Percentiles rank a stretch among this genome's conserved stretches.
These are phyloP conservation scores for Scaeva pyrastri DNA, from an alignment of 2,888 invertebrate genomes.

Conservation along the genomic window DNA sequence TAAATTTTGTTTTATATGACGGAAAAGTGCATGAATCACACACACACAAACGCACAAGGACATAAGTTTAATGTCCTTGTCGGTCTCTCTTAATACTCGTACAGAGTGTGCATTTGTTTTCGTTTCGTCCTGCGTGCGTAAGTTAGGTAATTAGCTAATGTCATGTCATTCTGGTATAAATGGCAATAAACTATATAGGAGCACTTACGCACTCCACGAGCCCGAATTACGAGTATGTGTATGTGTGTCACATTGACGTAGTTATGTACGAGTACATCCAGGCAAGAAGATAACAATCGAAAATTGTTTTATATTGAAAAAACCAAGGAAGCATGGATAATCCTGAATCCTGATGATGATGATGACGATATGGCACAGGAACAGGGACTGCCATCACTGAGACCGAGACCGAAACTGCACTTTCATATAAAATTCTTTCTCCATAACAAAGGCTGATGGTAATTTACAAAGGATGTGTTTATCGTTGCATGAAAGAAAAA, in stretches of 20 bases:
- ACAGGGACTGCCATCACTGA: too few relatives aligned
- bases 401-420: too few relatives aligned
- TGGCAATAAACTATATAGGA: slow-evolving; percentile 60
- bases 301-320: slow-evolving; percentile 72
- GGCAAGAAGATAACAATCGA: slow-evolving; percentile 66
- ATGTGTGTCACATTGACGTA: neutral
- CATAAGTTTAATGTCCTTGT: slow-evolving; percentile 39
- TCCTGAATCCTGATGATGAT: slow-evolving; percentile 59
- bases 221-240: too few relatives aligned
- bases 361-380: too few relatives aligned
- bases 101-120: slow-evolving; percentile 7
- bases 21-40: slow-evolving; percentile 66
- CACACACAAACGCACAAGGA: neutral
- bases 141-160: slow-evolving; percentile 74
- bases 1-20: slow-evolving; percentile 66
- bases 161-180: slow-evolving; percentile 60
- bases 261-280: too few relatives aligned
- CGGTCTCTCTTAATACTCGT: too few relatives aligned
- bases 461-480: slow-evolving; percentile 23
- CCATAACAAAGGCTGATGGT: too few relatives aligned
- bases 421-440: slow-evolving; percentile 70
- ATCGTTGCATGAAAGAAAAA: slow-evolving; percentile 30
- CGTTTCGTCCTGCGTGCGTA: slow-evolving; percentile 47
- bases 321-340: slow-evolving; percentile 78
- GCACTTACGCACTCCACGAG: slow-evolving; percentile 48